Evolutionary conservation across 2,888 invertebrate genomes (phyloP), one percentile per base, ranked within the genome.

Genomic region (Polymixis flavicincta): DNA sequence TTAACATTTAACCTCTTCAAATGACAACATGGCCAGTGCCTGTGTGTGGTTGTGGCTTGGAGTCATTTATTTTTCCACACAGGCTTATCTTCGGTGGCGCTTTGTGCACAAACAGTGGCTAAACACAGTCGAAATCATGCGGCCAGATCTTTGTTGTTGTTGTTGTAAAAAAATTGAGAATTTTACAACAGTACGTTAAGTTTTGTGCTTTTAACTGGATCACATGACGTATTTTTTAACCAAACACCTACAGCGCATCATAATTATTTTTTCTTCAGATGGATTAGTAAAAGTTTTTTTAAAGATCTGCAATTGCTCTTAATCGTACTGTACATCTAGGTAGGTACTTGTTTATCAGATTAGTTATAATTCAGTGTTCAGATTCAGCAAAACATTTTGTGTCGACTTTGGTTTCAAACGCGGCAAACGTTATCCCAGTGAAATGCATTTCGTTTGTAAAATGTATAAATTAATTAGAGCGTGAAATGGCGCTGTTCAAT

Each of bases 391-490:
- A n/a, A n/a, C n/a, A n/a, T n/a, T n/a, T n/a, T n/a, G n/a, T n/a
- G n/a, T n/a, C n/a, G n/a, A n/a, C n/a, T n/a, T n/a, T n/a, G n/a
- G n/a, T n/a, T n/a, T n/a, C n/a, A n/a, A 32, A 32, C 2, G 32
- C 32, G 4, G 2, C 4, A 2, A 32, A 32, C 4, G 22, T n/a
- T 63, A 4, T 19, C 22, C 37, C 25, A 57, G 37, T 50, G 37
- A 52, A 60, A 45, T 59, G 42, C 66, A 66, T 25, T 42, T 45
- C 45, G 52, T 52, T 66, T 66, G 45, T 45, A 19, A 74, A 59
- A 59, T 25, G n/a, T 32, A 60, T 54, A 37, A 72, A 59, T 64
- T 64, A 32, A 55, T 55, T 73, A 72, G 8, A 42, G 17, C 17
- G 28, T 54, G 42, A 42, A 72, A 72, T 42, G n/a, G 1, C 17